A percentile compares a stretch with the other conserved stretches of the same genome.
Conservation (phyloP, 1,140 invertebrate genomes). For the Lethrus apterus region DNA sequence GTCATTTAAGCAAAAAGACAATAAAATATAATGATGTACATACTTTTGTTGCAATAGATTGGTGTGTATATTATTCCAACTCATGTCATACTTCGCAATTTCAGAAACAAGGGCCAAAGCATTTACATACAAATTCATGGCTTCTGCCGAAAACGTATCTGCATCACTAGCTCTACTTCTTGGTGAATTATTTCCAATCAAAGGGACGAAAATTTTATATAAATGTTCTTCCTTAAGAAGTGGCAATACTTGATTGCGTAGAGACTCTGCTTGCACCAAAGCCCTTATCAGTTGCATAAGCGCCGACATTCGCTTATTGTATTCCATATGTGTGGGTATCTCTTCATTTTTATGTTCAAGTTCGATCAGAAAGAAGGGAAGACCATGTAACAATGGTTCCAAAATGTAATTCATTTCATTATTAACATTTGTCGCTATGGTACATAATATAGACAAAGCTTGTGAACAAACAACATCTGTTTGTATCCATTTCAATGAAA, state of each 20-base stretch:
- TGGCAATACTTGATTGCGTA: conserved; percentile 35
- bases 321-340: conserved; percentile 20
- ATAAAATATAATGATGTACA: not conserved
- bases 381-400: conserved; percentile 20
- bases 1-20: not conserved
- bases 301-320: conserved; percentile 33
- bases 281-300: conserved; percentile 46
- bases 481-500: conserved; percentile 44
- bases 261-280: conserved; percentile 38
- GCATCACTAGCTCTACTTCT: conserved; percentile 17
- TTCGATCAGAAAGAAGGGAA: conserved; percentile 29
- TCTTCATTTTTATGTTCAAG: conserved; percentile 24
- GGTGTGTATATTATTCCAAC: conserved; percentile 44
- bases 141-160: conserved; percentile 18
- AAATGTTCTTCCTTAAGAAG: conserved; percentile 16
- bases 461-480: conserved; percentile 27
- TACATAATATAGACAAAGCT: conserved; percentile 29
- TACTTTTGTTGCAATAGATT: conserved; percentile 41
- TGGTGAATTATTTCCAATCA: conserved; percentile 23
- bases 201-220: conserved; percentile 24
- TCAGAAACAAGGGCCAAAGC: conserved; percentile 43
- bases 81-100: conserved; percentile 39
- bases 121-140: conserved; percentile 40
- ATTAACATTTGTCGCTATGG: conserved; percentile 27
- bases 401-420: conserved; percentile 19